Evolutionary conservation across 92 coral and sea anemone genomes (phyloP).

Genomic region (Paramuricea clavata): DNA sequence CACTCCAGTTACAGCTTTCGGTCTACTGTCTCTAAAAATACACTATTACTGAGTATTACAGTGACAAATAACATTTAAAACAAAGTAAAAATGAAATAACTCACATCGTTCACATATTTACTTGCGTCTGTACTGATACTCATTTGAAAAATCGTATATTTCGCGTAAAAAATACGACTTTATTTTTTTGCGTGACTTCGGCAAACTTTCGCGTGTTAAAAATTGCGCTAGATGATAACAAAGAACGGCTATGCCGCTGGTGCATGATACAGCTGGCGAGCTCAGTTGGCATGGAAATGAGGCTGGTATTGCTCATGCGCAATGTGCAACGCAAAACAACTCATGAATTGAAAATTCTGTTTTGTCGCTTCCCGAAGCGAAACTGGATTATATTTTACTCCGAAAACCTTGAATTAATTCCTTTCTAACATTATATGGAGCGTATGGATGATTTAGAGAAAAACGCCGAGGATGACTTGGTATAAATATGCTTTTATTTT

Average conservation of each 20-base stretch:
- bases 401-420: neutral
- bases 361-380: conserved; percentile 70
- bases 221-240: conserved; percentile 7
- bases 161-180: neutral
- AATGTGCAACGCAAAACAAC: conserved; percentile 79
- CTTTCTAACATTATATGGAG: neutral
- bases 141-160: neutral
- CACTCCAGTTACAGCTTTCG: too few species aligned
- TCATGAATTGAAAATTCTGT: conserved; percentile 77
- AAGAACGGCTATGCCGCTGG: neutral
- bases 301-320: conserved; percentile 79
- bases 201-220: neutral
- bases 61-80: neutral
- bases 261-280: neutral
- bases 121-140: conserved; percentile 49
- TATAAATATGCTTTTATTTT: neutral
- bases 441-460: conserved; percentile 36
- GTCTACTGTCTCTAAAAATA: too few species aligned
- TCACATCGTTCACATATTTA: conserved; percentile 62
- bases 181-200: neutral
- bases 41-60: too few species aligned
- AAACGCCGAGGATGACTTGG: conserved; percentile 46
- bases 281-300: conserved; percentile 56
- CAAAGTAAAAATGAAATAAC: neutral
- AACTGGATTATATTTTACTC: neutral